A percentile compares a stretch with the other conserved stretches of the same genome.
These are phyloP conservation scores for Lepidurus couesii DNA, from an alignment of 1,140 invertebrate species.

Conservation along the genomic window DNA sequence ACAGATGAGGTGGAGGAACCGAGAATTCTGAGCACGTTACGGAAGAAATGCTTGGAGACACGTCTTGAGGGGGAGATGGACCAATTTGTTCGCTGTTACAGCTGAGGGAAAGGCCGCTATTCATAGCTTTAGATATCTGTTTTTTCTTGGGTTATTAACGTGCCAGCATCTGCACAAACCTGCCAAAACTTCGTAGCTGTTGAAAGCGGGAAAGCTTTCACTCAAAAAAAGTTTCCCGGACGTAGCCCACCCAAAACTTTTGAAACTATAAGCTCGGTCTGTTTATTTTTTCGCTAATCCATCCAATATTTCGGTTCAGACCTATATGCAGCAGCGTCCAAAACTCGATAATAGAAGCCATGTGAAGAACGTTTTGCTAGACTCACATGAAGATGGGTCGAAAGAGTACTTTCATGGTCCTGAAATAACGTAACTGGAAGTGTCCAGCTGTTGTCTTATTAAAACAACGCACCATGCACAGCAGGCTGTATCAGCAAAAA, in stretches of 20 bases:
- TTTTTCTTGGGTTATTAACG: neutral
- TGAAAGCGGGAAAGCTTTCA: neutral
- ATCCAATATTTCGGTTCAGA: conserved; percentile 8
- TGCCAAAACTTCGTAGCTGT: neutral
- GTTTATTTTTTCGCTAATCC: neutral
- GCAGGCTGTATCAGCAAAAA: no score
- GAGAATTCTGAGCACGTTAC: neutral
- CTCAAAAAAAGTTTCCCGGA: neutral
- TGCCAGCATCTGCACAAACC: neutral
- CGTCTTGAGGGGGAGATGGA: neutral
- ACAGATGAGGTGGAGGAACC: neutral
- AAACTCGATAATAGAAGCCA: neutral
- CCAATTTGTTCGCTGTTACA: conserved; percentile 2
- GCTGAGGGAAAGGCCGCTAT: neutral
- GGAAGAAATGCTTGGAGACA: neutral
- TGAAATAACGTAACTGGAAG: neutral
- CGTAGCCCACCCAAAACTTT: conserved; percentile 3
- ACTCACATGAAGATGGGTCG: neutral
- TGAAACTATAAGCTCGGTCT: neutral
- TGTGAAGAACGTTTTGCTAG: neutral
- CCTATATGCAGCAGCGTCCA: neutral
- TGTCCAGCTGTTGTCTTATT: neutral
- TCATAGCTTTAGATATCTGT: conserved; percentile 8
- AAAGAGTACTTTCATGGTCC: neutral
- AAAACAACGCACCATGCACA: no score